Conservation (phyloP, 1,140 invertebrate species). For the Anastrepha ludens region DNA sequence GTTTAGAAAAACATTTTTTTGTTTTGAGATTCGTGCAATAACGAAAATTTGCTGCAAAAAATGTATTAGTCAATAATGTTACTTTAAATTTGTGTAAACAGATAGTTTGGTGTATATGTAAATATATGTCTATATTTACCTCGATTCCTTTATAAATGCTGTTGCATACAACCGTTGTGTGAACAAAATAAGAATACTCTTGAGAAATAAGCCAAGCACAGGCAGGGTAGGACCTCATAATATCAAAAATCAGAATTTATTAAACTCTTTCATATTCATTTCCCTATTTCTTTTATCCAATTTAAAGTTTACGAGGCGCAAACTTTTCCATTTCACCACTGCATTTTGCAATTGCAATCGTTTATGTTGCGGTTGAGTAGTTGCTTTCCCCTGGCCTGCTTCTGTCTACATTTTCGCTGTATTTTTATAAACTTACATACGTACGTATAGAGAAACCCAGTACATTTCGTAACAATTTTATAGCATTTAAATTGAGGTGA, state of each 20-base stretch:
- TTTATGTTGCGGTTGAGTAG: constrained; percentile 28
- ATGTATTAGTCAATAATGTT: no score
- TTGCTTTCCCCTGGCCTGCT: not conserved
- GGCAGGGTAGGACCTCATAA: no score
- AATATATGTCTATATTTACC: no score
- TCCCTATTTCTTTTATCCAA: not conserved
- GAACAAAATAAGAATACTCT: no score
- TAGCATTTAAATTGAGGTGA: constrained; percentile 46
- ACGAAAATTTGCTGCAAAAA: no score
- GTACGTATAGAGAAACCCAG: not conserved
- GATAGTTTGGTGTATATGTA: no score
- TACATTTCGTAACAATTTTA: constrained; percentile 12
- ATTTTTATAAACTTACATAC: not conserved
- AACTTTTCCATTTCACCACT: constrained; percentile 32
- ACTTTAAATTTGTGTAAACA: no score
- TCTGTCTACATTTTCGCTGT: not conserved
- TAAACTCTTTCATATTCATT: not conserved
- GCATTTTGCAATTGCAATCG: constrained; percentile 31
- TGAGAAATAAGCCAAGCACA: no score
- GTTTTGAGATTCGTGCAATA: no score
- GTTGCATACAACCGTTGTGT: no score
- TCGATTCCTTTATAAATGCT: no score
- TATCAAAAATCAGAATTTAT: not conserved
- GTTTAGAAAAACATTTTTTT: no score
- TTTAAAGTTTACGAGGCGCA: constrained; percentile 45